Conservation (phyloP, 2,888 invertebrate genomes). For the Sisyra nigra region DNA sequence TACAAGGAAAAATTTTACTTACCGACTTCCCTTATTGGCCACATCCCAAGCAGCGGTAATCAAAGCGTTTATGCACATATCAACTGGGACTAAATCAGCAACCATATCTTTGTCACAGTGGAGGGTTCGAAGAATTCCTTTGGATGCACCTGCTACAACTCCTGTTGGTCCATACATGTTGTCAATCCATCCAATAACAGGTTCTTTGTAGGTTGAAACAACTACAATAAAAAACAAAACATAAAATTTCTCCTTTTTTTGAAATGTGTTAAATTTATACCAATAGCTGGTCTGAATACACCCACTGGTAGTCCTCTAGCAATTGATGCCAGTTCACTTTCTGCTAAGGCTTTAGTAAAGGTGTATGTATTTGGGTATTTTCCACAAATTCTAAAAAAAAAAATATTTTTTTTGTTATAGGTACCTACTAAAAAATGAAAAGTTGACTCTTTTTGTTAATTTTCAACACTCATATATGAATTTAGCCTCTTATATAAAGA, state of each 20-base stretch:
- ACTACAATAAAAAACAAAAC: conserved; percentile 32
- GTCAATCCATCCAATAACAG: conserved; percentile 57
- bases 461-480: not conserved
- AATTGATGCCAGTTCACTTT: conserved; percentile 44
- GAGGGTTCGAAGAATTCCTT: conserved; percentile 50
- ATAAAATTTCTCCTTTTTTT: too few species aligned
- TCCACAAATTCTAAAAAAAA: conserved; percentile 34
- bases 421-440: not conserved
- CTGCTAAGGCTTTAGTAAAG: conserved; percentile 72
- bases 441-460: not conserved
- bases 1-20: not conserved
- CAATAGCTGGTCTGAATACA: conserved; percentile 69
- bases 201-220: conserved; percentile 40
- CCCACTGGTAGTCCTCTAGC: conserved; percentile 48
- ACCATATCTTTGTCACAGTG: conserved; percentile 39
- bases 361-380: conserved; percentile 76
- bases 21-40: conserved; percentile 31
- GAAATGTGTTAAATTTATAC: conserved; percentile 24
- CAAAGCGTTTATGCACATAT: conserved; percentile 52
- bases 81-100: conserved; percentile 63
- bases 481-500: not conserved
- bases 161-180: conserved; percentile 65
- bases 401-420: conserved; percentile 2
- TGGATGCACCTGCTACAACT: conserved; percentile 38
- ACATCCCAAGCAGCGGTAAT: conserved; percentile 45